Conservation (phyloP, 2,797 vertebrate species). For the Thamnophis elegans region DNA sequence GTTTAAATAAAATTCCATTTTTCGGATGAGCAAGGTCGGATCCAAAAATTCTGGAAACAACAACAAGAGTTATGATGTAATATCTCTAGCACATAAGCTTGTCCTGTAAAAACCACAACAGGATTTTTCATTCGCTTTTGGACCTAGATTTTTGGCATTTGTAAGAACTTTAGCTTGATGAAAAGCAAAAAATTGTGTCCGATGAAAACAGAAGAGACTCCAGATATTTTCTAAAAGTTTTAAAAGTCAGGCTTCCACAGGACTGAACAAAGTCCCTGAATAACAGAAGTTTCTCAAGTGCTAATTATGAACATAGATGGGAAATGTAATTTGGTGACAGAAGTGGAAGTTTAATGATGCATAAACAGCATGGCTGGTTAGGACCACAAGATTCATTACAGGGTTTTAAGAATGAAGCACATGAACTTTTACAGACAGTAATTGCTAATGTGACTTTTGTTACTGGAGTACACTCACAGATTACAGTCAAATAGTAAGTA, state of each 20-base stretch:
- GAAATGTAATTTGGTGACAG: slow-evolving; percentile 2
- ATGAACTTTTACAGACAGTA: neutral
- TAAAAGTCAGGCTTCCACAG: neutral
- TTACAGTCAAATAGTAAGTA: neutral
- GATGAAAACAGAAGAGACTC: neutral
- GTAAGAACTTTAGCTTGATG: neutral
- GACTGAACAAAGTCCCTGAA: neutral
- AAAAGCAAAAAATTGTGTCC: neutral
- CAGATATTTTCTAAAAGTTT: neutral
- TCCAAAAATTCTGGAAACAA: slow-evolving; percentile 3
- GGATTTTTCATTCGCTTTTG: neutral
- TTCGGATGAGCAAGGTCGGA: slow-evolving; percentile 28
- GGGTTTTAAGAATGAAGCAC: neutral
- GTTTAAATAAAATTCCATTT: neutral
- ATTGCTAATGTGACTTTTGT: slow-evolving; percentile 28
- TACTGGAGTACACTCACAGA: slow-evolving; percentile 1
- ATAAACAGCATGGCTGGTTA: slow-evolving; percentile 6
- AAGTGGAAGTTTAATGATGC: slow-evolving; percentile 30
- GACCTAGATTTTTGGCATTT: neutral
- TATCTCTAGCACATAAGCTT: neutral
- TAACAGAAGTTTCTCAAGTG: slow-evolving; percentile 15
- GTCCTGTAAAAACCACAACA: neutral
- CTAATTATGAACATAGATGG: slow-evolving; percentile 36
- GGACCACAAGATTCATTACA: neutral
- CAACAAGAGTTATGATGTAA: neutral